These are phyloP conservation scores for Muschampia plurimacula DNA, from an alignment of 2,888 invertebrate genomes.

Conservation along the genomic window DNA sequence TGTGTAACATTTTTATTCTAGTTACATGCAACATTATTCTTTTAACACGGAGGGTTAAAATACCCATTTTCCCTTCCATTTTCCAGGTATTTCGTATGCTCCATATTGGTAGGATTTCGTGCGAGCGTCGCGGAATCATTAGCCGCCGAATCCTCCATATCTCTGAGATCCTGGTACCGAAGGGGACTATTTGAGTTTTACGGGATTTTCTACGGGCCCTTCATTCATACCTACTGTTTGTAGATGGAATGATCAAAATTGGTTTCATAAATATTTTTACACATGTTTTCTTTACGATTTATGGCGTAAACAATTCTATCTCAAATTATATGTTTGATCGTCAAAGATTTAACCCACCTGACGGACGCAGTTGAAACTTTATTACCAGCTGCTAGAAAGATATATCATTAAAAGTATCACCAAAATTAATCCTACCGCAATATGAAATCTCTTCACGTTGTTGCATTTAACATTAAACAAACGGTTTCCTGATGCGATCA, in stretches of 20 bases:
- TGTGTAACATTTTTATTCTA: slow-evolving; percentile 51
- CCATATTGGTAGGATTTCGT: slow-evolving; percentile 82
- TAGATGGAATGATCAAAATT: slow-evolving; percentile 10
- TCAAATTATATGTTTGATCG: too few species aligned
- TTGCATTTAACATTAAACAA: slow-evolving; percentile 27
- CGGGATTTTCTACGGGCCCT: slow-evolving; percentile 63
- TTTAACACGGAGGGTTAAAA: slow-evolving; percentile 49
- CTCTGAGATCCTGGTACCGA: slow-evolving; percentile 64
- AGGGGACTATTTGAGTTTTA: slow-evolving; percentile 62
- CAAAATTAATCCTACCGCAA: not conserved
- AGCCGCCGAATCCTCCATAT: slow-evolving; percentile 69
- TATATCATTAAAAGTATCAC: not conserved
- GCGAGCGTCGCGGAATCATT: slow-evolving; percentile 69
- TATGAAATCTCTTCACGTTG: not conserved
- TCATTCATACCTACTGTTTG: not conserved
- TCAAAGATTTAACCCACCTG: not conserved
- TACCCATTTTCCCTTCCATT: slow-evolving; percentile 59
- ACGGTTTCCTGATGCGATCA: slow-evolving; percentile 43
- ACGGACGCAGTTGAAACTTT: not conserved
- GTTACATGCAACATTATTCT: slow-evolving; percentile 50
- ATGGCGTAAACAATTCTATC: too few species aligned
- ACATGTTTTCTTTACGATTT: not conserved
- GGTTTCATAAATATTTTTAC: not conserved
- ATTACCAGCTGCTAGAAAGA: not conserved
- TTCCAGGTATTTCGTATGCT: slow-evolving; percentile 81